A percentile compares a stretch with the other conserved stretches of the same genome.
Conservation (phyloP, 2,888 invertebrate genomes). For the Auanema sp. region DNA sequence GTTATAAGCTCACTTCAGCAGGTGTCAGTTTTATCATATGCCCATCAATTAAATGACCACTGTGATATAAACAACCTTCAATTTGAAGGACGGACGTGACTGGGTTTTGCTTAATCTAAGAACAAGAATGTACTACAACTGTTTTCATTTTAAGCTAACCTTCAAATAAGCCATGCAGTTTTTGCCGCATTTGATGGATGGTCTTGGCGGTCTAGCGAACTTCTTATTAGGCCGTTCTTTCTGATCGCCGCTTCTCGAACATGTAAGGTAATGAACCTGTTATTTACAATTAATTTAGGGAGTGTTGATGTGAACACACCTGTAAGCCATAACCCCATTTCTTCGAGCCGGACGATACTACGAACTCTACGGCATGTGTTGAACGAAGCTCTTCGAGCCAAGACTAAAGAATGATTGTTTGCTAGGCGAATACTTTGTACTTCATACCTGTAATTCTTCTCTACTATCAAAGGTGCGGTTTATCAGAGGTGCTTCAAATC, state of each 20-base stretch:
- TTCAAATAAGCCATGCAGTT: conserved; percentile 48
- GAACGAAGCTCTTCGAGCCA: conserved; percentile 42
- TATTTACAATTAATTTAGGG: not conserved
- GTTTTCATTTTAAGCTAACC: conserved; percentile 13
- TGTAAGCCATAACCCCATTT: conserved; percentile 43
- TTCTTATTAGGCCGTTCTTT: conserved; percentile 47
- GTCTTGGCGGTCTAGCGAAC: conserved; percentile 38
- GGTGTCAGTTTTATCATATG: conserved; percentile 30
- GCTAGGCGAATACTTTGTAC: not conserved
- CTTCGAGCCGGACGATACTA: conserved; percentile 44
- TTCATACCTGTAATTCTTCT: conserved; percentile 31
- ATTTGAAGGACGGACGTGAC: conserved; percentile 40
- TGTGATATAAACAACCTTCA: conserved; percentile 45
- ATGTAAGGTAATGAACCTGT: conserved; percentile 41
- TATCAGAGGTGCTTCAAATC: conserved; percentile 42
- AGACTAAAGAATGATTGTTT: conserved; percentile 4
- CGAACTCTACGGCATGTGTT: conserved; percentile 43
- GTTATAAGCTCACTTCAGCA: conserved; percentile 24
- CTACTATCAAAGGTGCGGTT: conserved; percentile 35
- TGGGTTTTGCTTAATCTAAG: conserved; percentile 43
- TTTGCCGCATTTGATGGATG: conserved; percentile 44
- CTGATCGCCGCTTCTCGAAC: conserved; percentile 43
- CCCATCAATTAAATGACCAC: conserved; percentile 42
- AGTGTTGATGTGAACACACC: conserved; percentile 2
- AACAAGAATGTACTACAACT: not conserved